A percentile compares a stretch with the other conserved stretches of the same genome.
phyloP scores from a whole-genome alignment of 1,140 invertebrate genomes.

The Steinernema feltiae region DNA sequence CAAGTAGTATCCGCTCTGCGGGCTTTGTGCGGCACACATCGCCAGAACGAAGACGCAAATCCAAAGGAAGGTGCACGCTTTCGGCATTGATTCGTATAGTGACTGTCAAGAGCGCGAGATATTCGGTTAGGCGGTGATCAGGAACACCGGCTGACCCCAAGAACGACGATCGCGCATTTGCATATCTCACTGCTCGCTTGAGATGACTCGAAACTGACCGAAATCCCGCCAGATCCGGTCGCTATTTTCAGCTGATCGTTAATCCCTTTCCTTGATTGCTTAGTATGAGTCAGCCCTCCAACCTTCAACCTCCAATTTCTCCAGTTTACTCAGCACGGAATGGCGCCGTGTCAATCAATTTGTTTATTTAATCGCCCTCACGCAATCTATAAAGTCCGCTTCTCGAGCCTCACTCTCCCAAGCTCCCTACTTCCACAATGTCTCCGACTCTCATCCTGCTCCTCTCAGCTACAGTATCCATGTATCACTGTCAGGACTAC shows the following conservation, averaged over 20 bases:
- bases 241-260: no score
- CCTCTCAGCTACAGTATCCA: not conserved
- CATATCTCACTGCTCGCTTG: no score
- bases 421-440: not conserved
- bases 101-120: not conserved
- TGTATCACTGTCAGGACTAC: not conserved
- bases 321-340: not conserved
- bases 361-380: not conserved
- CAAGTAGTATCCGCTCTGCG: not conserved
- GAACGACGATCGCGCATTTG: not conserved
- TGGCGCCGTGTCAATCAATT: slow-evolving; percentile 2
- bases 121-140: not conserved
- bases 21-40: not conserved
- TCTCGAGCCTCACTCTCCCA: not conserved
- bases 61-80: no score
- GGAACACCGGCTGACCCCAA: not conserved
- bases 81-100: not conserved
- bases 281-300: not conserved
- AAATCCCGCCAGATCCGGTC: no score
- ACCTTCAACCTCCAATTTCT: not conserved
- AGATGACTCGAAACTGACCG: no score
- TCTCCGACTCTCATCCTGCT: not conserved
- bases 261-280: not conserved
- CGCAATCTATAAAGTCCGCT: not conserved
- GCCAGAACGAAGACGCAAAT: no score